These are phyloP conservation scores for Calidris pugnax DNA, from an alignment of 2,113 vertebrate species.

Conservation along the genomic window DNA sequence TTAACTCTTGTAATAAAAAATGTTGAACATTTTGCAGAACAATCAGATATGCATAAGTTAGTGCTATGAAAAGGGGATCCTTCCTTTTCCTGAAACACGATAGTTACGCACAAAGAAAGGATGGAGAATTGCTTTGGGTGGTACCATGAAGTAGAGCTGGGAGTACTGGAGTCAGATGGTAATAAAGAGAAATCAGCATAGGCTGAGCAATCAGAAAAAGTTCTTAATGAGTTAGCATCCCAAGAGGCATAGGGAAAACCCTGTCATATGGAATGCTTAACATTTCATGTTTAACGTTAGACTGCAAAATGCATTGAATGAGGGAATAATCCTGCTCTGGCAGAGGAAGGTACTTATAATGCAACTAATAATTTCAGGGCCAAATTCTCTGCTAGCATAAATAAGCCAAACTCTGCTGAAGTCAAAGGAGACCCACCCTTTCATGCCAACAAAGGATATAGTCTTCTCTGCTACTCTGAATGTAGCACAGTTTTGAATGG, in stretches of 20 bases:
- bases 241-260: not conserved
- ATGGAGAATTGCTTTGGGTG: not conserved
- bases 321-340: conserved; percentile 35
- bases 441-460: conserved; percentile 24
- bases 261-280: conserved; percentile 9
- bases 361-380: not conserved
- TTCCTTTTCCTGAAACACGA: not conserved
- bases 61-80: not conserved
- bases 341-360: not conserved
- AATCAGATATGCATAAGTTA: not conserved
- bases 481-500: not conserved
- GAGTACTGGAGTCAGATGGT: not conserved
- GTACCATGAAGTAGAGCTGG: not conserved
- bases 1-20: not conserved
- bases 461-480: not conserved
- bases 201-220: not conserved
- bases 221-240: conserved; percentile 13
- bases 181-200: not conserved
- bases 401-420: conserved; percentile 1
- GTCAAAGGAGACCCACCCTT: conserved; percentile 26
- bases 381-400: conserved; percentile 32
- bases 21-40: not conserved
- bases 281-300: not conserved
- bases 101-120: not conserved
- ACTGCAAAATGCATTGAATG: conserved; percentile 36